Evolutionary conservation across 2,797 vertebrate genomes (phyloP).

Genomic region (Xyrichtys novacula): DNA sequence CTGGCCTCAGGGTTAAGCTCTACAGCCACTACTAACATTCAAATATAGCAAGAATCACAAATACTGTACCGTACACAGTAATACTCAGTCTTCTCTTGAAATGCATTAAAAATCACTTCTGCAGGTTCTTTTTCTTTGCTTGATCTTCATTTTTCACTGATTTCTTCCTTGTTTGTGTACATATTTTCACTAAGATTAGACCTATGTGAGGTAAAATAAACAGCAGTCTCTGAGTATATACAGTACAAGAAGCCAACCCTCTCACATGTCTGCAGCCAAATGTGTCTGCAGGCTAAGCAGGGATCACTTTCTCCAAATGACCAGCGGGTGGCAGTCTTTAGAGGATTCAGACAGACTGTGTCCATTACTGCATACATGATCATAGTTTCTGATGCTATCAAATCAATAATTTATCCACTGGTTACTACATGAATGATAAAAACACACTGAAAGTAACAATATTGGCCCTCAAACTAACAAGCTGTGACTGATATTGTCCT

Average conservation of each 20-base stretch:
- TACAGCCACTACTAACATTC: constrained; percentile 75
- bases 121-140: constrained; percentile 43
- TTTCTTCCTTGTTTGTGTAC: constrained; percentile 51
- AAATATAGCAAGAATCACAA: constrained; percentile 76
- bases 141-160: constrained; percentile 36
- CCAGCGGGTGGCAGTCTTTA: constrained; percentile 74
- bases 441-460: constrained; percentile 67
- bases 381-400: constrained; percentile 59
- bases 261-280: constrained; percentile 40
- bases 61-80: constrained; percentile 70
- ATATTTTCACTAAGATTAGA: constrained; percentile 69
- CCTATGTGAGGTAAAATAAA: constrained; percentile 78
- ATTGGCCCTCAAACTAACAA: constrained; percentile 37
- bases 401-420: constrained; percentile 66
- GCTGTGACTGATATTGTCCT: constrained; percentile 51
- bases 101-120: constrained; percentile 61
- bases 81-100: constrained; percentile 66
- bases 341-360: constrained; percentile 63
- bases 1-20: constrained; percentile 58
- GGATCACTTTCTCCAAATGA: constrained; percentile 51
- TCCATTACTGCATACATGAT: constrained; percentile 72
- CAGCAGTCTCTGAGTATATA: constrained; percentile 77
- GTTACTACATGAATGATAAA: constrained; percentile 68
- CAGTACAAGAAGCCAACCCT: constrained; percentile 65
- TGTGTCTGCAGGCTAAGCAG: constrained; percentile 45